Conservation (phyloP, 2,888 invertebrate genomes). For the Clepsis dumicolana region DNA sequence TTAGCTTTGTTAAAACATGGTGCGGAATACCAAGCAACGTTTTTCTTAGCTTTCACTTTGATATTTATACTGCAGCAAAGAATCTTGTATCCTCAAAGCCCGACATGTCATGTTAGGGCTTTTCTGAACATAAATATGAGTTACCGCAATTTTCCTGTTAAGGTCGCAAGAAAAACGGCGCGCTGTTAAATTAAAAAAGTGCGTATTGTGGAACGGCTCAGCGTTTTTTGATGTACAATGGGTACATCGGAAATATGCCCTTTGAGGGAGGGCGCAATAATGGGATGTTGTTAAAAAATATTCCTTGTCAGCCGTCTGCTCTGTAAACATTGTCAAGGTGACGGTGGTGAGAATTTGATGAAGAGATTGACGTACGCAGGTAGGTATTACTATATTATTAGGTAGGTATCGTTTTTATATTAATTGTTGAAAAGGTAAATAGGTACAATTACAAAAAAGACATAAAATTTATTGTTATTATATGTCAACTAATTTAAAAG, state of each 20-base stretch:
- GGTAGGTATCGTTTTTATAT: too few species aligned
- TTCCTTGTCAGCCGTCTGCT: background rate
- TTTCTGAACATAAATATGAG: slow-evolving; percentile 28
- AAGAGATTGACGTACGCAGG: too few species aligned
- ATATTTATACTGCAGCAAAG: slow-evolving; percentile 1
- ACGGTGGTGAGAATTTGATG: too few species aligned
- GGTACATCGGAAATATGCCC: background rate
- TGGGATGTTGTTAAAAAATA: background rate
- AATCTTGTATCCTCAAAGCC: background rate
- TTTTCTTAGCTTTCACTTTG: background rate
- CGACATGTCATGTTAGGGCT: slow-evolving; percentile 1
- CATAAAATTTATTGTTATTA: too few species aligned
- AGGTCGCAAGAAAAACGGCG: slow-evolving; percentile 1
- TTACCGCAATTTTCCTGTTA: slow-evolving; percentile 30
- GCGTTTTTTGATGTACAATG: background rate
- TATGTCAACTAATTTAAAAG: too few species aligned
- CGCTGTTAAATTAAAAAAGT: slow-evolving; percentile 33
- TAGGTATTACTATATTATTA: too few species aligned
- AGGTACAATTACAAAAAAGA: too few species aligned
- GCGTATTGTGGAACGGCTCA: slow-evolving; percentile 9
- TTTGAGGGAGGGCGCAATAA: background rate
- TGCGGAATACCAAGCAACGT: too few species aligned
- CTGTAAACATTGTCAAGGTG: background rate
- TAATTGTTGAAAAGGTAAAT: too few species aligned
- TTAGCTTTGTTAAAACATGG: too few species aligned